These are phyloP conservation scores for Paramisgurnus dabryanus DNA, from an alignment of 2,113 vertebrate species.

Conservation along the genomic window DNA sequence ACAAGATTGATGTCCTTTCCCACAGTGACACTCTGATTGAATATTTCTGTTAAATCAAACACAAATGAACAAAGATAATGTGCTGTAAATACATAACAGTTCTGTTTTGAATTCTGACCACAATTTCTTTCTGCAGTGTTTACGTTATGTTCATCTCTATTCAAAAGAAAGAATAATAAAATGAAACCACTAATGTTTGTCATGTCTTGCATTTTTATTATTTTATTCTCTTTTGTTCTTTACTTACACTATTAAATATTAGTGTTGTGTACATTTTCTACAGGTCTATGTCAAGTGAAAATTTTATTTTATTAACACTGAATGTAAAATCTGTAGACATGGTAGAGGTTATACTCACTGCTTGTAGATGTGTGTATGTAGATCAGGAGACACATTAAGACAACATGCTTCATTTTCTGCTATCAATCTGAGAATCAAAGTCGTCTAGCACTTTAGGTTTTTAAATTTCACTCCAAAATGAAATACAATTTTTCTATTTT, in stretches of 20 bases:
- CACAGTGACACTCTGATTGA: not conserved
- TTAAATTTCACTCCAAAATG: not conserved
- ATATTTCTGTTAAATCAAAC: conserved; percentile 6
- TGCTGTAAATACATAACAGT: not conserved
- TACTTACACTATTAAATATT: too few relatives aligned
- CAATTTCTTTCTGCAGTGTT: not conserved
- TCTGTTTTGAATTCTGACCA: not conserved
- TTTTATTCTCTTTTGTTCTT: not conserved
- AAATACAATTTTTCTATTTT: too few relatives aligned
- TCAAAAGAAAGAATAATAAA: not conserved
- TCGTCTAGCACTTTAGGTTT: not conserved
- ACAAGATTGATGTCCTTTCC: not conserved
- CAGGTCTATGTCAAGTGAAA: too few relatives aligned
- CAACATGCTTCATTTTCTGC: not conserved
- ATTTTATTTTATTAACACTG: not conserved
- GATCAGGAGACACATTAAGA: not conserved
- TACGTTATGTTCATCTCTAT: not conserved
- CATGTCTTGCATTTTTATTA: not conserved
- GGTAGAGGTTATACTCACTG: not conserved
- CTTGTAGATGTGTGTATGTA: not conserved
- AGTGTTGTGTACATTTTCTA: too few relatives aligned
- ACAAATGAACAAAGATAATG: not conserved
- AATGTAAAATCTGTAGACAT: not conserved
- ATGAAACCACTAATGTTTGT: not conserved
- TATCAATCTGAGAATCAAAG: not conserved